phyloP scores from a whole-genome alignment of 1,140 invertebrate genomes.

The Tachypleus tridentatus region DNA sequence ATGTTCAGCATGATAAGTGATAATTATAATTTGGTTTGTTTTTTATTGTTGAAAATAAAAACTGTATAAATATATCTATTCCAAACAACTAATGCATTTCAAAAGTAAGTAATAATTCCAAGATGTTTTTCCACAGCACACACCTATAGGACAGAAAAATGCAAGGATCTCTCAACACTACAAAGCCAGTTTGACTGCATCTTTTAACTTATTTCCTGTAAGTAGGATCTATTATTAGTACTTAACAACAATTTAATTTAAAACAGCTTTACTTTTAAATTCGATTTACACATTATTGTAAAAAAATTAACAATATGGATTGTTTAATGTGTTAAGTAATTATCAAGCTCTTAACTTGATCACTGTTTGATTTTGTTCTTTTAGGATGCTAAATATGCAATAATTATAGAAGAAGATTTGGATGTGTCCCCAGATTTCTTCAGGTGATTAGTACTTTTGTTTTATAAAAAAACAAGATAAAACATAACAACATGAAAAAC shows the following conservation, averaged over 20 bases:
- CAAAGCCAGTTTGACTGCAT: conserved; percentile 51
- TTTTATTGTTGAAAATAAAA: too few species aligned
- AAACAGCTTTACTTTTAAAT: too few species aligned
- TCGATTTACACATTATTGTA: too few species aligned
- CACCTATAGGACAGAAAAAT: conserved; percentile 41
- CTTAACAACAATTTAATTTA: too few species aligned
- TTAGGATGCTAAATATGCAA: conserved; percentile 44
- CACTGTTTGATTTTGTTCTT: conserved; percentile 9
- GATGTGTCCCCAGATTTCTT: conserved; percentile 53
- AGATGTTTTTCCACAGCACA: conserved; percentile 43
- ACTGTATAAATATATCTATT: too few species aligned
- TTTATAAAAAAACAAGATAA: too few species aligned
- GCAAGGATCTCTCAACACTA: conserved; percentile 54
- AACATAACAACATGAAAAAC: too few species aligned
- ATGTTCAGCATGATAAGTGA: too few species aligned
- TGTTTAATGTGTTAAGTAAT: too few species aligned
- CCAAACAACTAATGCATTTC: too few species aligned
- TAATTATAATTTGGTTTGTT: too few species aligned
- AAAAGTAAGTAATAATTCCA: conserved; percentile 37
- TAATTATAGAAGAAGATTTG: conserved; percentile 53
- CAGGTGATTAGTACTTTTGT: conserved; percentile 32
- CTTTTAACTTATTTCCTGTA: conserved; percentile 48
- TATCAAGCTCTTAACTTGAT: not conserved
- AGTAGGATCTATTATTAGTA: conserved; percentile 7
- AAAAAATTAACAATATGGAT: too few species aligned